phyloP scores from a whole-genome alignment of 2,113 vertebrate genomes.

The Struthidea cinerea region DNA sequence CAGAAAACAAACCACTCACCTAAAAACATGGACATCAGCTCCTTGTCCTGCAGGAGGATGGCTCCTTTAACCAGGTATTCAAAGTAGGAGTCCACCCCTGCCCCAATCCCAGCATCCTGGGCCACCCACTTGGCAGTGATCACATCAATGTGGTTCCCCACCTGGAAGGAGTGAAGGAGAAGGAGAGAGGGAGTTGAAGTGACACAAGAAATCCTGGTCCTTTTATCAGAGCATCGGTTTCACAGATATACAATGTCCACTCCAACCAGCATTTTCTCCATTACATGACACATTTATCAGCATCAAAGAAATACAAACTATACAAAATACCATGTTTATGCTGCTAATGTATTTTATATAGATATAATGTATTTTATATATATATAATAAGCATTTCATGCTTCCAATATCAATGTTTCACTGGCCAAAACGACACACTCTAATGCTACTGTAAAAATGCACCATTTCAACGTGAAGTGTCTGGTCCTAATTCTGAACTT shows the following conservation, averaged over 20 bases:
- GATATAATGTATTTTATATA: too few relatives aligned
- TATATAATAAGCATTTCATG: background rate
- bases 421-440: background rate
- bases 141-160: constrained; percentile 96
- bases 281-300: background rate
- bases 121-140: constrained; percentile 95
- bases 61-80: constrained; percentile 97
- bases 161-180: constrained; percentile 64
- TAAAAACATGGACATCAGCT: constrained; percentile 90
- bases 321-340: background rate
- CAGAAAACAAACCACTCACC: constrained; percentile 70
- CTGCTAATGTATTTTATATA: background rate
- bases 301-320: background rate
- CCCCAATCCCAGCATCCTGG: constrained; percentile 94
- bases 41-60: constrained; percentile 90
- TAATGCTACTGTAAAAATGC: background rate
- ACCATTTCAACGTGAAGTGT: background rate
- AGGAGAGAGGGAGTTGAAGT: background rate
- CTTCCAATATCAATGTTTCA: background rate
- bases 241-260: background rate
- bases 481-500: background rate
- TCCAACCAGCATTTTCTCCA: background rate
- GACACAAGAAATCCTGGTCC: background rate
- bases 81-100: constrained; percentile 95
- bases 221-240: background rate